Conservation (phyloP, 2,113 vertebrate species). For the Eurypyga helias region DNA sequence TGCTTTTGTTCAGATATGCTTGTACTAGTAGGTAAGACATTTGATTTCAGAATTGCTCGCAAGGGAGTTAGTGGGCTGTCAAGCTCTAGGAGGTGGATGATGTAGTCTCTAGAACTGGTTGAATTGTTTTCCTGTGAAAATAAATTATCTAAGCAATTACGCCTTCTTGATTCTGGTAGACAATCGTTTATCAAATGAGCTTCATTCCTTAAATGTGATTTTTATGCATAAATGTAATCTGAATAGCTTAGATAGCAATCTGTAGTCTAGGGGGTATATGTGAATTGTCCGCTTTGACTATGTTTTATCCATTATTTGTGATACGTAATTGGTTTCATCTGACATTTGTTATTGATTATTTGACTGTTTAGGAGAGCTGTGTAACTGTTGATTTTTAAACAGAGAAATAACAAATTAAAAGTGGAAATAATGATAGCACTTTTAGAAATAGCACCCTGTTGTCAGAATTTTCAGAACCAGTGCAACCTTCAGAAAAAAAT, state of each 20-base stretch:
- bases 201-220: conserved; percentile 14
- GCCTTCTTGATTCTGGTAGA: conserved; percentile 39
- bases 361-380: background rate
- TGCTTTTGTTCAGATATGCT: background rate
- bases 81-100: conserved; percentile 38
- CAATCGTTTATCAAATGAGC: conserved; percentile 30
- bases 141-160: conserved; percentile 60
- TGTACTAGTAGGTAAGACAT: background rate
- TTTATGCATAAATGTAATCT: conserved; percentile 31
- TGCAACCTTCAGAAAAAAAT: background rate
- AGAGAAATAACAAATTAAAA: background rate
- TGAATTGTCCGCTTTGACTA: background rate
- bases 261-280: background rate
- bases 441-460: background rate
- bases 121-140: conserved; percentile 42
- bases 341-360: background rate
- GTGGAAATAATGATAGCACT: background rate
- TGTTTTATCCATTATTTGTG: background rate
- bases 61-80: background rate
- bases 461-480: background rate
- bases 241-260: background rate
- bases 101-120: conserved; percentile 37
- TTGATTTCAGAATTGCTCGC: conserved; percentile 16
- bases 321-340: background rate
- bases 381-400: background rate